Conservation (phyloP, 2,888 invertebrate genomes). For the Candidula unifasciata region DNA sequence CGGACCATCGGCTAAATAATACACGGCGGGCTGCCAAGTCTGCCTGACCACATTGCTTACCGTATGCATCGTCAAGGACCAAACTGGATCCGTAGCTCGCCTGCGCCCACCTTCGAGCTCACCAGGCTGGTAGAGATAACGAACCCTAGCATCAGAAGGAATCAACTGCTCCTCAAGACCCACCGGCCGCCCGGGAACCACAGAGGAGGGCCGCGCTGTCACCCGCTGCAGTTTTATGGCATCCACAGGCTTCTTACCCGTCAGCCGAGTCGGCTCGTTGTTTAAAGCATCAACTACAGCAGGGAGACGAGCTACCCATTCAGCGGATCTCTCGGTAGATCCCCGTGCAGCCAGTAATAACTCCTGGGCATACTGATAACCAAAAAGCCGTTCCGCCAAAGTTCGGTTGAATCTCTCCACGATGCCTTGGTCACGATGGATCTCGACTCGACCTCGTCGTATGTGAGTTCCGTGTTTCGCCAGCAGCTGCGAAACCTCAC, state of each 20-base stretch:
- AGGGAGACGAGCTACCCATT: not conserved
- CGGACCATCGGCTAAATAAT: too few species aligned
- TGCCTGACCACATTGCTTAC: not conserved
- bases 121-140: too few species aligned
- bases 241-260: conserved; percentile 1
- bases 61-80: not conserved
- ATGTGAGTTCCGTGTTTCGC: not conserved
- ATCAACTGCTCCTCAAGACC: too few species aligned
- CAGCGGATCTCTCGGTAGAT: not conserved
- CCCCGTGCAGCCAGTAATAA: not conserved
- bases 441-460: not conserved
- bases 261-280: conserved; percentile 20
- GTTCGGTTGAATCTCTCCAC: too few species aligned
- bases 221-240: too few species aligned
- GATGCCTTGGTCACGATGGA: too few species aligned
- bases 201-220: too few species aligned
- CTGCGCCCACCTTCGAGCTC: not conserved
- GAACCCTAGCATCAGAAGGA: too few species aligned
- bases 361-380: conserved; percentile 31
- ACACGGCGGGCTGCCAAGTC: too few species aligned
- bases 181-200: too few species aligned
- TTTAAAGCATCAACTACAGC: not conserved
- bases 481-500: not conserved
- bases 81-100: conserved; percentile 4
- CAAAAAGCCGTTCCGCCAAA: too few species aligned